Percentiles rank a stretch among this genome's conserved stretches.
Conservation (phyloP, 2,888 invertebrate genomes). For the Ichneumoninae sp. region DNA sequence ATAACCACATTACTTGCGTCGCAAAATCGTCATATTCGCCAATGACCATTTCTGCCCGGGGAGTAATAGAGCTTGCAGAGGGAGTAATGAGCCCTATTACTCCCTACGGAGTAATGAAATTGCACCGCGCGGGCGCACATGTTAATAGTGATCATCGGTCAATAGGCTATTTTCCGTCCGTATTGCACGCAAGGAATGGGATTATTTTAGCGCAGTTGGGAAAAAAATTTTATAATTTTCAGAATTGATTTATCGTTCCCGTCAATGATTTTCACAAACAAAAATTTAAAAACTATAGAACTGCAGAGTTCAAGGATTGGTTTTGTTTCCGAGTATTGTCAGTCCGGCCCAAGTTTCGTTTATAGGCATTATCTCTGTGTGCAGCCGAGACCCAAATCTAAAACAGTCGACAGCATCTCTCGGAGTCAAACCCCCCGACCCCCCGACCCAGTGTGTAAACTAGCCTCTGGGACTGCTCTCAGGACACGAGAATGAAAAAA, state of each 20-base stretch:
- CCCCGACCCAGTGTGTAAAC: not conserved
- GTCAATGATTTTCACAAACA: not conserved
- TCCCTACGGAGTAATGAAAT: no score
- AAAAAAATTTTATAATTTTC: not conserved
- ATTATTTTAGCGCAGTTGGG: no score
- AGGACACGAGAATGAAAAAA: constrained; percentile 26
- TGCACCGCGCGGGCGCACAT: no score
- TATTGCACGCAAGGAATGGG: no score
- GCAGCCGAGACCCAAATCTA: constrained; percentile 41
- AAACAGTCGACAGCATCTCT: constrained; percentile 52
- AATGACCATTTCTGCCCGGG: no score
- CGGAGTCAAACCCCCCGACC: constrained; percentile 23
- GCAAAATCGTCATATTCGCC: no score
- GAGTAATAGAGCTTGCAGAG: no score
- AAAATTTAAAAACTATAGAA: not conserved
- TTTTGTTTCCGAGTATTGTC: not conserved
- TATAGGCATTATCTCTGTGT: constrained; percentile 2
- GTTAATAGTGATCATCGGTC: no score
- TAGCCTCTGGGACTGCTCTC: constrained; percentile 8
- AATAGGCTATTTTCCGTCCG: no score
- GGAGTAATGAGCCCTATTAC: no score
- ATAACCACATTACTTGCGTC: no score
- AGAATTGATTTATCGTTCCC: not conserved
- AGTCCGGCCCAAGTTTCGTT: not conserved
- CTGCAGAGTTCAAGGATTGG: not conserved